These are phyloP conservation scores for Brassicogethes aeneus DNA, from an alignment of 2,888 invertebrate genomes.

Conservation along the genomic window DNA sequence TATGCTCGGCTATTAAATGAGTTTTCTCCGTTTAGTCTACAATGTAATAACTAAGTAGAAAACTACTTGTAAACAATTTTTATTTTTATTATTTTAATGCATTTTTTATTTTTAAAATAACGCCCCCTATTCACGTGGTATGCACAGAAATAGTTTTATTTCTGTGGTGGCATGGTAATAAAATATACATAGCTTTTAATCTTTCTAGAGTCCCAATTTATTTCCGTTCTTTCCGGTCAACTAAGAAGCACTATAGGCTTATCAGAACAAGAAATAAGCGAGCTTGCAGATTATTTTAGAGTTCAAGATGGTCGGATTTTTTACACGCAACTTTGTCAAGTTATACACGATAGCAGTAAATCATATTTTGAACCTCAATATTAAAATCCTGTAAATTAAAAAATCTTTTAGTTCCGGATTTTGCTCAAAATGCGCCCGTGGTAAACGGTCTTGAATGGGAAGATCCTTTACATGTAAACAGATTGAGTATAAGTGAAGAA, in stretches of 20 bases:
- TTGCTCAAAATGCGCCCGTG: constrained; percentile 40
- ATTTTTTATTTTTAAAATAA: too few relatives aligned
- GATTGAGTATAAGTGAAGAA: constrained; percentile 55
- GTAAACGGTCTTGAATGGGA: constrained; percentile 56
- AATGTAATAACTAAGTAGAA: too few relatives aligned
- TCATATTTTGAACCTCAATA: constrained; percentile 5
- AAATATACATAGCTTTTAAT: too few relatives aligned
- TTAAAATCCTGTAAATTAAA: constrained; percentile 1
- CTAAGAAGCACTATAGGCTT: constrained; percentile 58
- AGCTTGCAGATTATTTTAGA: constrained; percentile 69
- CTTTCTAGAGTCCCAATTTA: constrained; percentile 63
- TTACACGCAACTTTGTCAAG: constrained; percentile 66
- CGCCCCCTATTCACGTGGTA: too few relatives aligned
- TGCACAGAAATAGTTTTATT: too few relatives aligned
- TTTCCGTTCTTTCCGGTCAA: constrained; percentile 59
- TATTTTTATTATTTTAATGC: too few relatives aligned
- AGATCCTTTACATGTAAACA: constrained; percentile 59
- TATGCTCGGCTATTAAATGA: too few relatives aligned
- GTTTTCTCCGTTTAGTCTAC: too few relatives aligned
- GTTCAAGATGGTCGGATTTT: constrained; percentile 70
- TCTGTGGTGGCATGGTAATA: too few relatives aligned
- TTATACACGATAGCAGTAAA: constrained; percentile 60
- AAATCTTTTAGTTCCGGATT: constrained; percentile 41
- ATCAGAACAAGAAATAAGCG: constrained; percentile 61
- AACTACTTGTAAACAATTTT: too few relatives aligned